Percentiles rank a stretch among this genome's conserved stretches.
phyloP scores from a whole-genome alignment of 1,140 invertebrate genomes.

The Apocrypta bakeri region DNA sequence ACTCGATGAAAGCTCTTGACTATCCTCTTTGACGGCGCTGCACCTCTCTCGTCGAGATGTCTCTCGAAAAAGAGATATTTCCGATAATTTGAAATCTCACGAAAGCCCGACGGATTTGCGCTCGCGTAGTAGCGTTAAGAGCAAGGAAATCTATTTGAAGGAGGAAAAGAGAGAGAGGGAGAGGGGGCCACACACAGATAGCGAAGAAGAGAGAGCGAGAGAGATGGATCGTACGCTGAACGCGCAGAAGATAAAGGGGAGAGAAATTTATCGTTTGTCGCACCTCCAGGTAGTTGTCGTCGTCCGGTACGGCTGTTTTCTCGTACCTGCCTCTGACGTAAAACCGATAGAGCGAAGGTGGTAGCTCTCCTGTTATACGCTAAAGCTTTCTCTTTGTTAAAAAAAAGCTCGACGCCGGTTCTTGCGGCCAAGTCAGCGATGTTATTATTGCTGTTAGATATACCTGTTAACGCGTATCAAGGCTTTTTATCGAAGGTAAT shows the following conservation, averaged over 20 bases:
- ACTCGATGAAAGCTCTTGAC: constrained; percentile 6
- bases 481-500: too few relatives aligned
- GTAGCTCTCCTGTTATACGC: background rate
- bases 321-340: constrained; percentile 42
- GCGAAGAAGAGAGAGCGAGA: background rate
- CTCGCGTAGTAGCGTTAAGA: background rate
- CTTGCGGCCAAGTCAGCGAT: too few relatives aligned
- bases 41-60: background rate
- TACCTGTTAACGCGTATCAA: too few relatives aligned
- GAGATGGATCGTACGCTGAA: constrained; percentile 34
- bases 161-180: background rate
- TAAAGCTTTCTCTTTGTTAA: background rate
- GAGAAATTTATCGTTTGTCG: constrained; percentile 52
- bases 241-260: constrained; percentile 28
- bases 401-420: background rate
- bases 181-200: too few relatives aligned
- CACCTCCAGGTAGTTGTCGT: constrained; percentile 24
- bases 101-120: constrained; percentile 24
- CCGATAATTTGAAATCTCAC: constrained; percentile 43
- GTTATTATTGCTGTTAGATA: too few relatives aligned
- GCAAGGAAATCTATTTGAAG: constrained; percentile 46
- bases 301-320: background rate
- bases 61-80: constrained; percentile 40
- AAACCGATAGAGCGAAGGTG: constrained; percentile 38
- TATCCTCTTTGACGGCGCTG: background rate